Conservation (phyloP, 2,113 vertebrate genomes). For the Tragelaphus strepsiceros region DNA sequence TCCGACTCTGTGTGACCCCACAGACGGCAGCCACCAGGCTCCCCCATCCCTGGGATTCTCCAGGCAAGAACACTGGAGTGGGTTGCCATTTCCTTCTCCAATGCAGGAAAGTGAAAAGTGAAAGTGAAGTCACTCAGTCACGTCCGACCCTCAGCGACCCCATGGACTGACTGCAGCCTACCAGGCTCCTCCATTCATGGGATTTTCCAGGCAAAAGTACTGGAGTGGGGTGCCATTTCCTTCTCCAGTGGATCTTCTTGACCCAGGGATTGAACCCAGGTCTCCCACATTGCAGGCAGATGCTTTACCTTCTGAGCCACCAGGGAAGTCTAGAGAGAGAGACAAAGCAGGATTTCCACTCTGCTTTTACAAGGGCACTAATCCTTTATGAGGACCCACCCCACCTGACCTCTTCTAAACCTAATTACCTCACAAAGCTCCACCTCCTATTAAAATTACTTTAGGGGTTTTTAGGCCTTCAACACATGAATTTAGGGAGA, state of each 20-base stretch:
- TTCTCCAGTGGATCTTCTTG: neutral
- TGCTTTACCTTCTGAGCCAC: neutral
- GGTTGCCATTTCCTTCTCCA: no score
- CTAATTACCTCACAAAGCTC: neutral
- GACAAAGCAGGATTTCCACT: neutral
- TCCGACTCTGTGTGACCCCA: no score
- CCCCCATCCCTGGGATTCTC: no score
- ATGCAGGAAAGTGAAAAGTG: neutral
- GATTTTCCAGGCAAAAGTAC: neutral
- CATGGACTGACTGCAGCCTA: neutral
- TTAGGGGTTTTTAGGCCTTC: neutral
- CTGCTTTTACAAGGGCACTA: neutral
- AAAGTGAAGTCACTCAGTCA: neutral
- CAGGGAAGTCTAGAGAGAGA: neutral
- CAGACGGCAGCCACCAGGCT: no score
- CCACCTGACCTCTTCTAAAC: neutral
- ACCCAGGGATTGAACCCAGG: neutral
- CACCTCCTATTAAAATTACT: neutral
- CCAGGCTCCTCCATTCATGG: neutral
- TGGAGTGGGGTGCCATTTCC: neutral
- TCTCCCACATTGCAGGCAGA: neutral
- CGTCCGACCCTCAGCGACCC: neutral
- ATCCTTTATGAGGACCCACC: neutral
- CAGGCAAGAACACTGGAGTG: no score
- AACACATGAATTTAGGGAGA: neutral